These are phyloP conservation scores for Idaea aversata DNA, from an alignment of 2,888 invertebrate genomes.

Conservation along the genomic window DNA sequence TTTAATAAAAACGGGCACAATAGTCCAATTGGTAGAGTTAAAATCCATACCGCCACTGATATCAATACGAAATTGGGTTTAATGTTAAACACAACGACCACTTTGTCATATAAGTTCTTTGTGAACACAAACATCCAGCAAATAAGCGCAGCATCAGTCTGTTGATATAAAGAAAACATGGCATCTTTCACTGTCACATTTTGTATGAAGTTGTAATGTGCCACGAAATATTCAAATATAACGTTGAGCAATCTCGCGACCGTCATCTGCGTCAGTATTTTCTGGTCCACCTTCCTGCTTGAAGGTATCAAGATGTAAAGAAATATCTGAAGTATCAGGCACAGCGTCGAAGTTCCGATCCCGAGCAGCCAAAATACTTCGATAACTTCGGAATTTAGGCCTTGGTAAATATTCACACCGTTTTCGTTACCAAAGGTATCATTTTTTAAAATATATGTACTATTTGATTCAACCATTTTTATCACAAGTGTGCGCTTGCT, in stretches of 20 bases:
- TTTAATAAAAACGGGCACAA: slow-evolving; percentile 29
- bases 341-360: slow-evolving; percentile 39
- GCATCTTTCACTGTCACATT: slow-evolving; percentile 18
- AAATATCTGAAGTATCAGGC: slow-evolving; percentile 39
- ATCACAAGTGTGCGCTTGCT: neutral
- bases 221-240: slow-evolving; percentile 39
- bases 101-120: slow-evolving; percentile 58
- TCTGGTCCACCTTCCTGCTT: slow-evolving; percentile 52
- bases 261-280: slow-evolving; percentile 49
- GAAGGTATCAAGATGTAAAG: slow-evolving; percentile 39
- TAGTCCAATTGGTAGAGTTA: slow-evolving; percentile 44
- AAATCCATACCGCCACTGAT: slow-evolving; percentile 41
- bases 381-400: neutral
- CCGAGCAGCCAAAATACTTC: slow-evolving; percentile 41
- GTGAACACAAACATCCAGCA: slow-evolving; percentile 61
- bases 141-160: slow-evolving; percentile 50
- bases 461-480: neutral
- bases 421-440: neutral
- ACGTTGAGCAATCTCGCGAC: slow-evolving; percentile 48
- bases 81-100: slow-evolving; percentile 48
- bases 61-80: slow-evolving; percentile 35
- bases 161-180: slow-evolving; percentile 38
- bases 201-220: neutral
- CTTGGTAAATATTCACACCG: neutral
- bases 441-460: neutral